phyloP scores from a whole-genome alignment of 2,797 vertebrate species.

The Poecilia picta region DNA sequence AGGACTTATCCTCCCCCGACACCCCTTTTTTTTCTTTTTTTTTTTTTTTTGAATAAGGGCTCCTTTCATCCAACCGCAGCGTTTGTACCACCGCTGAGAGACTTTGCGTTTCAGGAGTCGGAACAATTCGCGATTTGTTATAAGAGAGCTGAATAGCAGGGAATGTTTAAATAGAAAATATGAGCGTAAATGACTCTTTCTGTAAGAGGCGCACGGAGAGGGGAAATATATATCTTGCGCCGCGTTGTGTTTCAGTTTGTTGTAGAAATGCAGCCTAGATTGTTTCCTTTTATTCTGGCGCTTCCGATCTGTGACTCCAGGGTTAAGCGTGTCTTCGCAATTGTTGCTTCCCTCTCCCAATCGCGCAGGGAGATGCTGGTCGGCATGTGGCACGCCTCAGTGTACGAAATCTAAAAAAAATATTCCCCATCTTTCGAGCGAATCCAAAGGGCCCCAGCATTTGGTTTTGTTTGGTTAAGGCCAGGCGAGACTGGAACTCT shows the following conservation, averaged over 20 bases:
- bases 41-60: constrained; percentile 66
- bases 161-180: constrained; percentile 81
- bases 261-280: constrained; percentile 21
- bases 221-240: constrained; percentile 15
- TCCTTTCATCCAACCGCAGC: constrained; percentile 79
- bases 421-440: constrained; percentile 90
- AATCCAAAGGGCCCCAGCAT: constrained; percentile 87
- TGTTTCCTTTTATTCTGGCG: neutral
- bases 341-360: constrained; percentile 25
- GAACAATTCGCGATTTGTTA: constrained; percentile 92
- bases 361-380: constrained; percentile 54
- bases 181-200: constrained; percentile 64
- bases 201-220: constrained; percentile 34
- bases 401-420: constrained; percentile 88
- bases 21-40: neutral
- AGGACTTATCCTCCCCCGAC: constrained; percentile 69
- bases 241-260: constrained; percentile 5
- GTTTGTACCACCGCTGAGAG: constrained; percentile 86
- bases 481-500: constrained; percentile 94
- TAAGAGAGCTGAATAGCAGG: constrained; percentile 64
- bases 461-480: constrained; percentile 97
- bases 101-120: constrained; percentile 67
- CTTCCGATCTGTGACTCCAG: constrained; percentile 1
- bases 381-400: constrained; percentile 89
- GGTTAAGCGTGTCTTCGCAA: neutral